A percentile compares a stretch with the other conserved stretches of the same genome.
These are phyloP conservation scores for Phortica magna DNA, from an alignment of 2,888 invertebrate genomes.

Conservation along the genomic window DNA sequence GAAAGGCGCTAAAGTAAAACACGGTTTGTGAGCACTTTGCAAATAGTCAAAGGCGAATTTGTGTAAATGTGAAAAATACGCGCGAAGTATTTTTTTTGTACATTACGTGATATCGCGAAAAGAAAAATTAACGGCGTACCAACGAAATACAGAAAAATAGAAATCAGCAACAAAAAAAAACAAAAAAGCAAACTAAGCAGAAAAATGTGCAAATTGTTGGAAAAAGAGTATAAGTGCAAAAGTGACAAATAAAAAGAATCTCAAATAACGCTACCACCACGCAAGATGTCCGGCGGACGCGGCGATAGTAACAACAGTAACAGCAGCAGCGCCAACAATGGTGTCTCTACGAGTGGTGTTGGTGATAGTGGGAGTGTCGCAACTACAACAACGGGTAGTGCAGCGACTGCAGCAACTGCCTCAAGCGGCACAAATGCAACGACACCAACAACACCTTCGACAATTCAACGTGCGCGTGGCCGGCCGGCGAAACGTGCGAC, in stretches of 20 bases:
- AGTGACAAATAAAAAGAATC: slow-evolving; percentile 6
- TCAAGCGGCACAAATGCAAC: slow-evolving; percentile 39
- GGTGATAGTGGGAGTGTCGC: slow-evolving; percentile 51
- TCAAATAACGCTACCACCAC: not conserved
- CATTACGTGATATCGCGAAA: slow-evolving; percentile 1
- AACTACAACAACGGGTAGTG: slow-evolving; percentile 52
- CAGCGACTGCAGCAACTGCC: slow-evolving; percentile 52
- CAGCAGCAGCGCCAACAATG: slow-evolving; percentile 53
- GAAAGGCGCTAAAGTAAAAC: not conserved
- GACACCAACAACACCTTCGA: slow-evolving; percentile 52
- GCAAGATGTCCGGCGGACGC: slow-evolving; percentile 75
- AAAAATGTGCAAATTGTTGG: slow-evolving; percentile 18
- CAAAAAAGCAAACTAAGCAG: not conserved
- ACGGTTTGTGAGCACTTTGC: not conserved
- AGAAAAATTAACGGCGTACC: not conserved
- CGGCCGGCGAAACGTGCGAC: slow-evolving; percentile 86
- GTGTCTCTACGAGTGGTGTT: slow-evolving; percentile 50
- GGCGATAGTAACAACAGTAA: slow-evolving; percentile 53
- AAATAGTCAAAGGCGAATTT: not conserved
- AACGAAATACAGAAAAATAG: not conserved
- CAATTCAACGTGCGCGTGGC: slow-evolving; percentile 79
- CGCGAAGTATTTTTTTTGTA: slow-evolving; percentile 13
- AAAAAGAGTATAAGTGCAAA: slow-evolving; percentile 1
- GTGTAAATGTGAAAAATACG: slow-evolving; percentile 22
- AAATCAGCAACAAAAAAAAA: not conserved